Evolutionary conservation across 2,797 vertebrate genomes (phyloP).

Genomic region (Alcedo atthis): DNA sequence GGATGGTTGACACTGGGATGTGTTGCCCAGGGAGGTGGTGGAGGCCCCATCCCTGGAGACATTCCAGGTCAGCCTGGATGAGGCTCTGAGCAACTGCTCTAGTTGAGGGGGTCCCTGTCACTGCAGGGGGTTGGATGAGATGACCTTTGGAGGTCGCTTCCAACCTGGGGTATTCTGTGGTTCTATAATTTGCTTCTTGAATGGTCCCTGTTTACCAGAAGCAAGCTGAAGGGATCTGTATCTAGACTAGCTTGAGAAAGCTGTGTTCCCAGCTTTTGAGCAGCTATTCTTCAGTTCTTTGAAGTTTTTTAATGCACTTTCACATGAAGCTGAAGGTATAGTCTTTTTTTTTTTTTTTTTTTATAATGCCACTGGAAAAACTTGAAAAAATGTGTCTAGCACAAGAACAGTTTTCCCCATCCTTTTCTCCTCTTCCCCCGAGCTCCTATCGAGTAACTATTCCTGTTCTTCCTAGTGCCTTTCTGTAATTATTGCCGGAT

Average conservation of each 20-base stretch:
- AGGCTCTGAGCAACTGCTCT: too few relatives aligned
- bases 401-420: slow-evolving; percentile 23
- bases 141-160: too few relatives aligned
- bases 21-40: too few relatives aligned
- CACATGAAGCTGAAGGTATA: not conserved
- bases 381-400: slow-evolving; percentile 41
- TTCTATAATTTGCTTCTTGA: not conserved
- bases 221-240: not conserved
- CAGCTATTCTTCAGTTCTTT: slow-evolving; percentile 24
- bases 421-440: slow-evolving; percentile 24
- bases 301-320: slow-evolving; percentile 46
- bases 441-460: slow-evolving; percentile 48
- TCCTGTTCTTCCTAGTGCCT: slow-evolving; percentile 56
- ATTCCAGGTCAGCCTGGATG: too few relatives aligned
- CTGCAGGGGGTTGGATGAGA: too few relatives aligned
- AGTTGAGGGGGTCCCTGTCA: too few relatives aligned
- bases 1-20: too few relatives aligned
- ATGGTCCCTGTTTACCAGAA: not conserved
- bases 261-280: not conserved
- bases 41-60: too few relatives aligned
- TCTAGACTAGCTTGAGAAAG: slow-evolving; percentile 6
- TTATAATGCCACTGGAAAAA: slow-evolving; percentile 44
- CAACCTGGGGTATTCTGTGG: too few relatives aligned
- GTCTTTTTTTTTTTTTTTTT: not conserved
- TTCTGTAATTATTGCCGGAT: slow-evolving; percentile 43